Conservation (phyloP, 2,888 invertebrate genomes). For the Pyrocoelia pectoralis region DNA sequence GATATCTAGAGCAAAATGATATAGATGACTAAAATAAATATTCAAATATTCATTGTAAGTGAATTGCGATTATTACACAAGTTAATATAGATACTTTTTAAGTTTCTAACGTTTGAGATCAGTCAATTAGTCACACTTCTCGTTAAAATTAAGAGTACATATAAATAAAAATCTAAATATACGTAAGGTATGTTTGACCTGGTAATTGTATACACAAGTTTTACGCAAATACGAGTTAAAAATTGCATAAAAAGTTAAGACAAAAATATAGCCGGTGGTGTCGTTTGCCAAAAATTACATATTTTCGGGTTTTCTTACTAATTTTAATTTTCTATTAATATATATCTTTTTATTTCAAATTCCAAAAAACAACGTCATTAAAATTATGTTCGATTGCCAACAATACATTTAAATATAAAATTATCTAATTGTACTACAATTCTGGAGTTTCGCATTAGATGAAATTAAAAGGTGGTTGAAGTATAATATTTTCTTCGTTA, state of each 20-base stretch:
- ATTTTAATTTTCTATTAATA: conserved; percentile 10
- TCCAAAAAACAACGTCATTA: conserved; percentile 8
- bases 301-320: background rate
- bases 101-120: too few relatives aligned
- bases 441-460: background rate
- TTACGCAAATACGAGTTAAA: background rate
- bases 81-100: too few relatives aligned
- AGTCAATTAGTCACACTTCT: too few relatives aligned
- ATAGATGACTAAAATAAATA: too few relatives aligned
- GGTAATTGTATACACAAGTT: background rate
- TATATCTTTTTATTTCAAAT: background rate
- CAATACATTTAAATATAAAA: background rate
- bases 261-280: background rate
- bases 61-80: too few relatives aligned
- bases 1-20: background rate
- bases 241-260: background rate
- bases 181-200: background rate
- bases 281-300: conserved; percentile 3
- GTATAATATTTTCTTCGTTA: too few relatives aligned
- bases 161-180: background rate
- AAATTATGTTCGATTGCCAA: conserved; percentile 5
- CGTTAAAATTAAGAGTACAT: background rate
- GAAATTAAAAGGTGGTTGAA: too few relatives aligned
- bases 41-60: too few relatives aligned
- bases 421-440: background rate